Base-by-base conservation (phyloP, 2,888 invertebrate genomes). In the Timema cristinae region DNA sequence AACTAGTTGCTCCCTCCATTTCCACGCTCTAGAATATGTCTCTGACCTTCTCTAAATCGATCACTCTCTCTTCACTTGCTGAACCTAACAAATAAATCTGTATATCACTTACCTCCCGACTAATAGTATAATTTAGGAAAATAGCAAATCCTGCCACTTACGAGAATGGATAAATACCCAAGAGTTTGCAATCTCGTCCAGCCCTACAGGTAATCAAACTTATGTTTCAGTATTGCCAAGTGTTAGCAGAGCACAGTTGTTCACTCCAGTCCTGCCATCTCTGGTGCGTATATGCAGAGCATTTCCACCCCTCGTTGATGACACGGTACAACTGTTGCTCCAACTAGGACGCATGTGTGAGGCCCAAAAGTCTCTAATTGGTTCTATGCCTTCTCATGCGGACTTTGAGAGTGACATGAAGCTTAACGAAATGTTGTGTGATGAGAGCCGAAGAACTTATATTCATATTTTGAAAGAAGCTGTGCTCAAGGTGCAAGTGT, bases 281-380 rank as follows among this genome's bases (percentile, higher is more conserved):
- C 84, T 98, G 68, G 92, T 93, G 7, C 85, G 94, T 59, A 93
- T 98, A 76, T 93, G 94, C 77, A 90, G 91, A 76, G 96, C 97
- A 0, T 97, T 98, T 81, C 97, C 97, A 5, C 94, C 96, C 0
- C 84, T 98, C 10, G 88, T 92, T 66, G 96, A 97, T 78, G 97
- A 97, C 79, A 92, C 94, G 15, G 90, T 94, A 0, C 90, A 91
- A 16, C 86, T 98, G 49, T 83, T 98, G 69, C 86, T 94, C 81
- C 95, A 95, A 81, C 85, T 97, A 32, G 97, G 94, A 1, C 87
- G 92, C 77, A 91, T 95, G 73, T 91, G 92, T 75, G 89, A 92
- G 76, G 93, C 95, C 0, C 94, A 95, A 80, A 91, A 92, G 0
- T 91, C 93, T 0, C 84, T 95, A 16, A 61, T 63, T 13, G 68